phyloP scores from a whole-genome alignment of 2,113 vertebrate genomes.

The Megaceryle maxima region DNA sequence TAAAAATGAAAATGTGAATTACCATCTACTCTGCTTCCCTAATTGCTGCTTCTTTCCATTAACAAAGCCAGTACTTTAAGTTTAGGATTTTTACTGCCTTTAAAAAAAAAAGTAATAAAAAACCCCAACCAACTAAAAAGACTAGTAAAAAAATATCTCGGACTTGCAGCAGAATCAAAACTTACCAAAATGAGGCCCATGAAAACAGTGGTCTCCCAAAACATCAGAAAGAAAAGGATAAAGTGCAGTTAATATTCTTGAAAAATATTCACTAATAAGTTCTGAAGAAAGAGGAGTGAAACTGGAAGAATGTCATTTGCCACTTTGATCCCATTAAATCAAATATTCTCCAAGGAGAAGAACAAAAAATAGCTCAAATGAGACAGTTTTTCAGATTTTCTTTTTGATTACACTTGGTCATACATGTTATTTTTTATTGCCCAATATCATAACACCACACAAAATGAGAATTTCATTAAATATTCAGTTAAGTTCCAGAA shows the following conservation, averaged over 20 bases:
- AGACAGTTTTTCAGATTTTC: background rate
- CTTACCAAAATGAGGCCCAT: background rate
- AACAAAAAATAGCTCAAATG: background rate
- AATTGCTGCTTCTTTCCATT: background rate
- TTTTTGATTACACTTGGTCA: background rate
- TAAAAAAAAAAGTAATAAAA: background rate
- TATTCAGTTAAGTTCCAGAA: background rate
- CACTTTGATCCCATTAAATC: background rate
- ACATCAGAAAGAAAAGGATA: background rate
- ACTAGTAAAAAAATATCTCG: background rate
- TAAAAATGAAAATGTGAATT: constrained; percentile 46
- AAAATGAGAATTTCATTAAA: background rate
- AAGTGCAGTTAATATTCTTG: background rate
- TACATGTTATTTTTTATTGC: background rate
- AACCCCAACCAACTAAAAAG: background rate
- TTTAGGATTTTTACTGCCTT: background rate
- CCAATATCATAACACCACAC: background rate
- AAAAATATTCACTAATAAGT: background rate
- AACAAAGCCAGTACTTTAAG: background rate
- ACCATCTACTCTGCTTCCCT: background rate
- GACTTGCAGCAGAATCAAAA: background rate
- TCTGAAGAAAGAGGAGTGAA: background rate
- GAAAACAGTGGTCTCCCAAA: background rate
- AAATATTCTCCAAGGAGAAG: background rate
- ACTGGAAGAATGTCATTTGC: background rate